Evolutionary conservation across 2,113 vertebrate genomes (phyloP), one percentile per base, ranked within the genome.

Genomic region (Herpetotheres cachinnans): DNA sequence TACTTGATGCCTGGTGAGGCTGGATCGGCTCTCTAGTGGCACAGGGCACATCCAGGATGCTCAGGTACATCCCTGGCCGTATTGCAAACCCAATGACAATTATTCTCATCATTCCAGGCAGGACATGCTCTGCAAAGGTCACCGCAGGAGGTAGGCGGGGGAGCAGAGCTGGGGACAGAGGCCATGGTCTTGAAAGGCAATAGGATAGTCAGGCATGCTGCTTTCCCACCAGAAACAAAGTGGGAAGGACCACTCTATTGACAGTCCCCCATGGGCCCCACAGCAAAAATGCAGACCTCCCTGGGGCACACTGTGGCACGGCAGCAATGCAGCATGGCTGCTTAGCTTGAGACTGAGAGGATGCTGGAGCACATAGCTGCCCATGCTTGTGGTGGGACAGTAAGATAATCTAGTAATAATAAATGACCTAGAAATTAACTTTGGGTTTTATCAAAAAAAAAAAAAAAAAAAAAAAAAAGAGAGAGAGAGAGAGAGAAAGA

Each of bases 1-100:
- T 12, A 14, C 16, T 0, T 1, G 29, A 3, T 7, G 69, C 19
- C 27, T 2, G 54, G 59, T 2, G 29, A 54, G 42, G 49, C 38
- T 11, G 34, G 46, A 40, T 1, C 1, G 4, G 46, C 42, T 67
- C 19, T 11, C 17, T 13, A 38, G 70, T 11, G 7, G 80, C 76
- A 17, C 22, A 3, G 46, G 47, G 44, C 73, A 71, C 16, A 8
- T 9, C 46, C 38, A 15, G 18, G 16, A 29, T 14, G 44, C 30
- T 30, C 67, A 4, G 26, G 27, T 9, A 19, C 24, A 30, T 5
- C 67, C 71, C 63, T 59, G 21, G 19, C 52, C 34, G 5, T 1
- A 9, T 3, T 13, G 15, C 58, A 27, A 82, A 20, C 7, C 44
- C 6, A 0, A 2, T 32, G n/a, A 50, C 16, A 34, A 19, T 16